A percentile compares a stretch with the other conserved stretches of the same genome.
phyloP scores from a whole-genome alignment of 2,113 vertebrate species.

The Lota lota region DNA sequence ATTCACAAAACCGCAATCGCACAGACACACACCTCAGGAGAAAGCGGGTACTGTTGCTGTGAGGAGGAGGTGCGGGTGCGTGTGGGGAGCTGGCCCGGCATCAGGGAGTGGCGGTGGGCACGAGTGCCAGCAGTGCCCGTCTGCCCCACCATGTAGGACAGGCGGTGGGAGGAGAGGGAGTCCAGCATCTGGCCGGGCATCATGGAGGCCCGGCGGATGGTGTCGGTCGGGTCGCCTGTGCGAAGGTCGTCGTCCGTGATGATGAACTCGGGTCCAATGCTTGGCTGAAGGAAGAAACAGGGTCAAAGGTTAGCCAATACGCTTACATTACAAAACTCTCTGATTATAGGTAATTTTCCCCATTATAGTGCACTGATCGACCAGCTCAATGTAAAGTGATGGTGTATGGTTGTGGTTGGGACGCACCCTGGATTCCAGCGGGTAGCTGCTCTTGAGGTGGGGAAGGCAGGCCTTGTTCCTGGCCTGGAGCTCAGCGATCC shows the following conservation, averaged over 20 bases:
- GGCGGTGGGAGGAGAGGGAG: constrained; percentile 47
- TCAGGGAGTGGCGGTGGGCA: constrained; percentile 71
- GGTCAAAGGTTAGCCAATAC: background rate
- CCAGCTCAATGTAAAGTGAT: background rate
- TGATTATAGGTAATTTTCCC: no score
- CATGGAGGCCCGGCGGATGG: constrained; percentile 82
- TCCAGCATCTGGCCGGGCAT: constrained; percentile 78
- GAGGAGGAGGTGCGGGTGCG: constrained; percentile 39
- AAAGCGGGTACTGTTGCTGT: constrained; percentile 22
- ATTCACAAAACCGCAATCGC: background rate
- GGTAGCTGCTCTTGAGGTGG: constrained; percentile 91
- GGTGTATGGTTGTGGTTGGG: background rate
- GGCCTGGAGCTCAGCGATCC: constrained; percentile 88
- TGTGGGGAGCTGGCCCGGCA: constrained; percentile 71
- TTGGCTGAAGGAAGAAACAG: constrained; percentile 60
- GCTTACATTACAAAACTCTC: no score
- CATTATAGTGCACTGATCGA: no score
- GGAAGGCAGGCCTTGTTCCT: constrained; percentile 83
- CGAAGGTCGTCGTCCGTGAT: constrained; percentile 89
- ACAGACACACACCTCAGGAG: constrained; percentile 57
- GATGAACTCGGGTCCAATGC: constrained; percentile 43
- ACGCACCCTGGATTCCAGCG: constrained; percentile 77
- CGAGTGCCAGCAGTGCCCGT: constrained; percentile 14
- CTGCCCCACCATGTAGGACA: constrained; percentile 74
- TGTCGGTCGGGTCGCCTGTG: constrained; percentile 83